These are phyloP conservation scores for Rambutsinella grinnellia DNA, from an alignment of 2,888 invertebrate genomes.

Conservation along the genomic window DNA sequence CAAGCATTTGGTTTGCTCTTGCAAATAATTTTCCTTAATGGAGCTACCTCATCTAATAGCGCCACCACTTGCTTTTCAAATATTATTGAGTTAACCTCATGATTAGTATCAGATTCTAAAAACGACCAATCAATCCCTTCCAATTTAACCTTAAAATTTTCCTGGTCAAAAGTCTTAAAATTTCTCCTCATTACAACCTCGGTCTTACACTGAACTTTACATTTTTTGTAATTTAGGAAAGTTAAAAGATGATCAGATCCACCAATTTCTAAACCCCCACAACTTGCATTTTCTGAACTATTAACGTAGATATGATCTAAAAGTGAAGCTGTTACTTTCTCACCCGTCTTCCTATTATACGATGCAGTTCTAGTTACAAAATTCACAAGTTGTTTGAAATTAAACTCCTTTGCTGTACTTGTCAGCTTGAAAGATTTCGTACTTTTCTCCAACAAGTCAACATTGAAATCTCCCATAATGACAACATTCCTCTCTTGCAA, in stretches of 20 bases:
- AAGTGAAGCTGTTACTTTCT: neutral
- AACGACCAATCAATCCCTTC: constrained; percentile 10
- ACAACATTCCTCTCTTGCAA: neutral
- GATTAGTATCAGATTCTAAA: neutral
- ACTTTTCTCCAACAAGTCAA: neutral
- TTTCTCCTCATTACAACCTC: neutral
- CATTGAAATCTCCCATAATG: constrained; percentile 22
- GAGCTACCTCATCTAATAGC: neutral
- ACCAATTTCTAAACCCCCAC: neutral
- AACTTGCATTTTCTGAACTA: neutral
- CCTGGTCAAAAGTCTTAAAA: constrained; percentile 1
- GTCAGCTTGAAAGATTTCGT: neutral
- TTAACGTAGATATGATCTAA: constrained; percentile 20
- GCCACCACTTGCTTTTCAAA: constrained; percentile 27
- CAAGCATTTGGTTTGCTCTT: neutral
- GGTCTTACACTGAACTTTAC: neutral
- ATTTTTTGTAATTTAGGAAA: constrained; percentile 1
- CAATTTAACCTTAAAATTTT: neutral
- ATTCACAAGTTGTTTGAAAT: neutral
- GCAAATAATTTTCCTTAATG: neutral
- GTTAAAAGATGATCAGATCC: constrained; percentile 24
- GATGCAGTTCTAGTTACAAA: constrained; percentile 3
- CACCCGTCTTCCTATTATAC: neutral
- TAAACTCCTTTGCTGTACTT: neutral
- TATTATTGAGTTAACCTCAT: neutral